These are phyloP conservation scores for Patella pellucida DNA, from an alignment of 2,888 invertebrate genomes.

Conservation along the genomic window DNA sequence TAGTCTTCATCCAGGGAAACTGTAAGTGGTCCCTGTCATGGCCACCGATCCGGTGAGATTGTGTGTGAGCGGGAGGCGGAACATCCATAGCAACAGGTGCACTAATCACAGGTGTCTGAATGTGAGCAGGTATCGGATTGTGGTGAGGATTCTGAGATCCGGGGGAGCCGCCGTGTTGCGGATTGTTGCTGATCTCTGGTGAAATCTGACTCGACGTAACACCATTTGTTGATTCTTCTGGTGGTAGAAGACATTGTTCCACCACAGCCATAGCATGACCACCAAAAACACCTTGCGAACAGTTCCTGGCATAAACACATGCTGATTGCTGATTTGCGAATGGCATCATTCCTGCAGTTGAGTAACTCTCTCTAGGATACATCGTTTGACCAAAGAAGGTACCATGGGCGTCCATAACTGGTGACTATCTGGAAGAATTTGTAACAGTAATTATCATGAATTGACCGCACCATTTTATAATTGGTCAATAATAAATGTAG, in stretches of 20 bases:
- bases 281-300: constrained; percentile 48
- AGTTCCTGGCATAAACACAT: constrained; percentile 52
- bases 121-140: constrained; percentile 12
- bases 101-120: constrained; percentile 2
- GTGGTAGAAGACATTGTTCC: constrained; percentile 48
- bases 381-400: constrained; percentile 51
- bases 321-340: constrained; percentile 36
- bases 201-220: neutral
- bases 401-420: constrained; percentile 54
- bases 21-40: constrained; percentile 52
- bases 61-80: constrained; percentile 41
- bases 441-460: neutral
- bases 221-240: constrained; percentile 28
- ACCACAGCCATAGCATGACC: constrained; percentile 64
- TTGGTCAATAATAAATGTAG: constrained; percentile 6
- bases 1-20: constrained; percentile 70
- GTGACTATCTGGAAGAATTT: constrained; percentile 2
- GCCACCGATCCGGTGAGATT: constrained; percentile 31
- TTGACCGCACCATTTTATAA: neutral
- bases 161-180: neutral
- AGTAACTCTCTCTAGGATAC: constrained; percentile 49
- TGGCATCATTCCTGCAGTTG: constrained; percentile 27
- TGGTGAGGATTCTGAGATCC: neutral
- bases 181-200: neutral
- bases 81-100: neutral